Base-by-base conservation (phyloP, 2,888 invertebrate species). In the Cepaea hortensis region DNA sequence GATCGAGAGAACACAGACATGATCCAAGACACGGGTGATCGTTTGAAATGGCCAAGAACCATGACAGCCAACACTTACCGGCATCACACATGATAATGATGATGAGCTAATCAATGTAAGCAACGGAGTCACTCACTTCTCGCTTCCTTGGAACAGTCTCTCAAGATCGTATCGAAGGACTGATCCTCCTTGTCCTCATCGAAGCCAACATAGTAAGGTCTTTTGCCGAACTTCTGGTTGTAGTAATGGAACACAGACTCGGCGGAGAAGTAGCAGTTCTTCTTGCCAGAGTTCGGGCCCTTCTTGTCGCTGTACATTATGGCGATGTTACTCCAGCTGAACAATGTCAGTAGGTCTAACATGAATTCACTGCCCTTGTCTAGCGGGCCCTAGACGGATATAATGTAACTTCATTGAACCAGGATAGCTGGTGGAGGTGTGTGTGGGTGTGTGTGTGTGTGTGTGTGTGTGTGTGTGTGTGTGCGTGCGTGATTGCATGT, bases 211-310 rank as follows among this genome's bases (percentile, higher is more conserved):
- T 80, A 72, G 62, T 20, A 85, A 9, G 85, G 81, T 65, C 50
- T 46, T 9, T 48, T 35, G 46, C 20, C 5, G 73, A 50, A 81
- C 18, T 18, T 23, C 20, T n/a, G 15, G 50, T 61, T 23, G 75
- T 72, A 85, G 72, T 68, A 46, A 18, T 75, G 76, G 72, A 86
- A 86, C 15, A 86, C 35, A 23, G 86, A 75, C 76, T 86, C 81
- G 7, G 68, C 86, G 9, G 81, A 62, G 70, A 86, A 86, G n/a
- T 82, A 86, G 55, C 82, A 86, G 76, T 75, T 65, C 15, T 35
- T 62, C 50, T 76, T 81, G 23, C 61, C 81, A 35, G 62, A 62
- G 65, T 86, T 76, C 0, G 82, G 61, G 46, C 61, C 62, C 15
- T 62, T 65, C 7, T 62, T 76, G 77, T 86, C 86, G 55, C 11